Conservation (phyloP, 64 coral and sea anemone species). For the Montipora sp. region DNA sequence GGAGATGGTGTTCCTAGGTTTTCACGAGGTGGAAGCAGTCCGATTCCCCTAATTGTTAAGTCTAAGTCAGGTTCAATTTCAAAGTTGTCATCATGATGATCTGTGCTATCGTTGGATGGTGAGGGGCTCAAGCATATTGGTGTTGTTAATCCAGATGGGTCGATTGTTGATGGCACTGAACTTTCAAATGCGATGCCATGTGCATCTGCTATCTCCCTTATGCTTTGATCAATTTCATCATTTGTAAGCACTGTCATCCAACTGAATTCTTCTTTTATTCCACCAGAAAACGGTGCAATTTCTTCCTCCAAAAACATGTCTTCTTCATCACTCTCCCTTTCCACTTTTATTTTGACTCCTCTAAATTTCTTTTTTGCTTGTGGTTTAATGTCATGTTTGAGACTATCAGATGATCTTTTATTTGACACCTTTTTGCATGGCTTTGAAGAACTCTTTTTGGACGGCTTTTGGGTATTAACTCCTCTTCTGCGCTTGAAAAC, state of each 20-base stretch:
- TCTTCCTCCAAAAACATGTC: conserved; percentile 78
- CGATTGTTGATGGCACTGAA: conserved; percentile 41
- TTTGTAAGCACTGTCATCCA: conserved; percentile 87
- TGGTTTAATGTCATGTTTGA: conserved; percentile 44
- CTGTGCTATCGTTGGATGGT: conserved; percentile 70
- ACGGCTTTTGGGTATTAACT: conserved; percentile 88
- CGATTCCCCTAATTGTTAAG: conserved; percentile 80
- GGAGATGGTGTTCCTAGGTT: conserved; percentile 84
- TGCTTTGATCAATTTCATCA: conserved; percentile 88
- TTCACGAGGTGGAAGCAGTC: conserved; percentile 69
- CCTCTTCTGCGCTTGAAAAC: conserved; percentile 90
- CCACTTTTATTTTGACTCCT: conserved; percentile 52
- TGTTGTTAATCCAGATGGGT: background rate
- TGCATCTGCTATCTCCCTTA: conserved; percentile 88
- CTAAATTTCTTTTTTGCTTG: conserved; percentile 60
- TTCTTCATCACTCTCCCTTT: conserved; percentile 61
- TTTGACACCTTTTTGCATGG: conserved; percentile 57
- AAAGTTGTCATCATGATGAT: conserved; percentile 36
- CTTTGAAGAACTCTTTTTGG: conserved; percentile 74
- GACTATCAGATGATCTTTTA: conserved; percentile 26
- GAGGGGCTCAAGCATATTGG: conserved; percentile 64
- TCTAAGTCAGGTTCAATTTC: conserved; percentile 87
- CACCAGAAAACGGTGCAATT: conserved; percentile 89
- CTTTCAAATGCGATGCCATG: conserved; percentile 86
- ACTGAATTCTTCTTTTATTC: conserved; percentile 90